Conservation (phyloP, 2,113 vertebrate species). For the Sphaerodactylus townsendi region DNA sequence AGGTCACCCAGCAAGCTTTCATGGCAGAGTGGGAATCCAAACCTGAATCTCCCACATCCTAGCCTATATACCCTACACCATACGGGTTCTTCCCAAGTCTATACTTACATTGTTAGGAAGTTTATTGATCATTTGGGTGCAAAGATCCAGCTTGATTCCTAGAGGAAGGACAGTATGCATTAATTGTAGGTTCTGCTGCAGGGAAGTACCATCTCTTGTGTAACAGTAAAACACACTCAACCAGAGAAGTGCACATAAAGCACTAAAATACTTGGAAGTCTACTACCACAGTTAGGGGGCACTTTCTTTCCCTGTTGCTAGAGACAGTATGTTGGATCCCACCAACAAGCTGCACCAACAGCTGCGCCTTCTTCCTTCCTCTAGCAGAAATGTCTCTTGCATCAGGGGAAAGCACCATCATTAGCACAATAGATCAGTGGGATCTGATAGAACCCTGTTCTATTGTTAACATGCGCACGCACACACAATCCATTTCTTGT, state of each 20-base stretch:
- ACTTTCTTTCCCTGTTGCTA: neutral
- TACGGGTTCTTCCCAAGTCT: neutral
- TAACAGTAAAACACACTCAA: constrained; percentile 47
- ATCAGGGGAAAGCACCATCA: no score
- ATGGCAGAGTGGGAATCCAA: no score
- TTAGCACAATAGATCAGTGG: no score
- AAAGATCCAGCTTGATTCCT: constrained; percentile 74
- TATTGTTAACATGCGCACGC: neutral
- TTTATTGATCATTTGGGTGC: constrained; percentile 69
- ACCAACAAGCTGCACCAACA: no score
- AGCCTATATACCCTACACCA: no score
- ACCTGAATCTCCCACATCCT: no score
- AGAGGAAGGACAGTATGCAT: constrained; percentile 61
- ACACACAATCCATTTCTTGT: neutral
- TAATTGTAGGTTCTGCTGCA: constrained; percentile 48
- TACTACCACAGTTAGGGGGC: neutral
- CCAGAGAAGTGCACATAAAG: constrained; percentile 20
- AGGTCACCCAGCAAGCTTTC: no score
- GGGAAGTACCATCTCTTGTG: constrained; percentile 55
- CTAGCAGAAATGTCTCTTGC: no score
- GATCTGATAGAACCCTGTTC: neutral
- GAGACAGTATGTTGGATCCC: no score
- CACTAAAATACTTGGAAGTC: neutral
- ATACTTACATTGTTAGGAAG: constrained; percentile 75
- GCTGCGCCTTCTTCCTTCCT: no score